Evolutionary conservation across 2,888 invertebrate genomes (phyloP).

Genomic region (Liopterus haemorrhoidalis): DNA sequence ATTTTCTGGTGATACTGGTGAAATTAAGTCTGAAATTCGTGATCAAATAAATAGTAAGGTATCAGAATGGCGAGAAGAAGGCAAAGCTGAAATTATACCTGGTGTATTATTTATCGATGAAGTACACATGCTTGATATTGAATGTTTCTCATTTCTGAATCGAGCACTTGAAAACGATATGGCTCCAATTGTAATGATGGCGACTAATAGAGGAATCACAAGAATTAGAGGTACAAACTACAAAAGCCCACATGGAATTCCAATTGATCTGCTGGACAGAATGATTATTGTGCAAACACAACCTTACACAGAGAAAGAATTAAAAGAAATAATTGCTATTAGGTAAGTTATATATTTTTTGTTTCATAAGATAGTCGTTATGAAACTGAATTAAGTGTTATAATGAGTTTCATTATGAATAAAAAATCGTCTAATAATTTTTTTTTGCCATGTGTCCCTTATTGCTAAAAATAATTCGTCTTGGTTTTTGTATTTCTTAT

Average conservation of each 20-base stretch:
- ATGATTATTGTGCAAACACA: constrained; percentile 90
- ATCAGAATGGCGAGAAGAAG: constrained; percentile 98
- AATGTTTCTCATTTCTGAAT: constrained; percentile 97
- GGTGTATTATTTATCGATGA: constrained; percentile 97
- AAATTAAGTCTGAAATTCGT: constrained; percentile 94
- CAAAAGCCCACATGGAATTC: constrained; percentile 94
- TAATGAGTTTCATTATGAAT: too few species aligned
- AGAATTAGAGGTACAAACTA: constrained; percentile 92
- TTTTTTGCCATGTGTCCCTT: too few species aligned
- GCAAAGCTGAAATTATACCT: constrained; percentile 97
- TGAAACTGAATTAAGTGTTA: too few species aligned
- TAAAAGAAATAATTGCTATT: constrained; percentile 86
- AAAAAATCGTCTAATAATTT: too few species aligned
- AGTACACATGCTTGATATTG: constrained; percentile 94
- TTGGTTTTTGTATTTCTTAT: too few species aligned
- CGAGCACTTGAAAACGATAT: constrained; percentile 95
- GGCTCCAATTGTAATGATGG: constrained; percentile 97
- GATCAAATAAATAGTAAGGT: constrained; percentile 93
- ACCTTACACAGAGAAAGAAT: constrained; percentile 81
- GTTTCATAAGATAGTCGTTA: too few species aligned
- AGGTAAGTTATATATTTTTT: constrained; percentile 45
- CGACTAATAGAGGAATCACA: constrained; percentile 93
- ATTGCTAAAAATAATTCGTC: too few species aligned
- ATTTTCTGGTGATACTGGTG: constrained; percentile 97
- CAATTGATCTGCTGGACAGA: constrained; percentile 90